Evolutionary conservation across 1,140 invertebrate species (phyloP), one percentile per base, ranked within the genome.

Genomic region (Megathymus violae): DNA sequence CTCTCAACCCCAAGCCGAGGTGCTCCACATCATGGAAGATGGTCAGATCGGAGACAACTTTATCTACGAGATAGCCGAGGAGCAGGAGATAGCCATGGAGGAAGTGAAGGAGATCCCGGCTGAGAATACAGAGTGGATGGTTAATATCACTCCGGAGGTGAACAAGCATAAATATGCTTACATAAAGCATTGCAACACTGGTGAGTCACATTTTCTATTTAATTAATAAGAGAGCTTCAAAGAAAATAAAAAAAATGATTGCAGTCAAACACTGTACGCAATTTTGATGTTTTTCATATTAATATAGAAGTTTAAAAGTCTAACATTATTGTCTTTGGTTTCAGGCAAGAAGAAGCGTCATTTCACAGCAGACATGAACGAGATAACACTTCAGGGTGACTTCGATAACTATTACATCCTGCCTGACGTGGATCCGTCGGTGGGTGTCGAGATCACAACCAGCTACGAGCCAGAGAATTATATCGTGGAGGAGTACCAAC

Each of bases 331-430:
- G 5, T 31, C 0, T 27, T 31, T 14, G 2, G 5, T 51, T 51
- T 0, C 48, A 51, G 87, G 87, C 50, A 87, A 88, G 62, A 89
- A 89, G 56, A 88, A 85, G 17, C 19, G 84, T 4, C 87, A 88
- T 17, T 89, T 89, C 69, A 89, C 85, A 3, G 69, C 85, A 0
- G 87, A 89, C 0, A 85, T 88, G 82, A 88, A 85, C 15, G 85
- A 87, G 13, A 85, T 89, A 17, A 80, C 84, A 0, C 48, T 89
- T 1, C 84, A 88, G 19, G 84, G 82, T 2, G 81, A 88, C 31
- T 87, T 81, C 46, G 85, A 88, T n/a, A 88, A 90, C 48, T 87
- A 87, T 44, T 88, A 90, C 58, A 90, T 90, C 7, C 61, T 88
- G 2, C 87, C 85, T 0, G 85, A 90, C 13, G 85, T 88, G 0